phyloP scores from a whole-genome alignment of 2,888 invertebrate species.

The Ditylenchus weischeri region DNA sequence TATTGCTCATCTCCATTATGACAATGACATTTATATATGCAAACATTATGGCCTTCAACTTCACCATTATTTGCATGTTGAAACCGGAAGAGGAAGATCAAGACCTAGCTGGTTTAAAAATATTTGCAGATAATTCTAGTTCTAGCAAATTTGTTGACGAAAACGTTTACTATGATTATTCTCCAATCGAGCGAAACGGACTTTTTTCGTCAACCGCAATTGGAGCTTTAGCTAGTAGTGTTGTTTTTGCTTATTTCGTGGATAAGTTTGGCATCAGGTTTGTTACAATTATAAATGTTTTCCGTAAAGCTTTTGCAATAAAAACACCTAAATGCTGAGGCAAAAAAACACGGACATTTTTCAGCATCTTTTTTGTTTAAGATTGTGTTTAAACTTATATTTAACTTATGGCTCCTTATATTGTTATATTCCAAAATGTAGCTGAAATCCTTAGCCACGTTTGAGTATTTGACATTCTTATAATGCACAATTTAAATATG shows the following conservation, averaged over 20 bases:
- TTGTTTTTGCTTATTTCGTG: constrained; percentile 5
- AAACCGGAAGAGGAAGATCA: not conserved
- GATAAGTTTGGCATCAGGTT: constrained; percentile 13
- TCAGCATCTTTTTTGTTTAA: too few species aligned
- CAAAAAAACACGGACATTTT: too few species aligned
- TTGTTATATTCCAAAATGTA: too few species aligned
- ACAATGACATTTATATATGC: constrained; percentile 6
- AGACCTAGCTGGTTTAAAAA: not conserved
- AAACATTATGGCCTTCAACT: constrained; percentile 20
- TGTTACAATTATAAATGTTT: not conserved
- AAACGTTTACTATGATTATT: constrained; percentile 3
- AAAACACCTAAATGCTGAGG: too few species aligned
- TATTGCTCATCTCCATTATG: not conserved
- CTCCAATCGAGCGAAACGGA: constrained; percentile 2
- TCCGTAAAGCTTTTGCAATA: too few species aligned
- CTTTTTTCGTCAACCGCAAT: constrained; percentile 8
- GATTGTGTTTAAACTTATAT: too few species aligned
- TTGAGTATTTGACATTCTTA: too few species aligned
- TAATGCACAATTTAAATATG: too few species aligned
- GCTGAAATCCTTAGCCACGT: too few species aligned
- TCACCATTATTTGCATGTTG: constrained; percentile 16
- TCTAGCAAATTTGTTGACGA: not conserved
- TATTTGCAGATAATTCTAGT: not conserved
- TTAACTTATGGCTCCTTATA: too few species aligned
- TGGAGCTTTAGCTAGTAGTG: constrained; percentile 2